Evolutionary conservation across 1,140 invertebrate species (phyloP).

Genomic region (Paramacrobiotus metropolitanus): DNA sequence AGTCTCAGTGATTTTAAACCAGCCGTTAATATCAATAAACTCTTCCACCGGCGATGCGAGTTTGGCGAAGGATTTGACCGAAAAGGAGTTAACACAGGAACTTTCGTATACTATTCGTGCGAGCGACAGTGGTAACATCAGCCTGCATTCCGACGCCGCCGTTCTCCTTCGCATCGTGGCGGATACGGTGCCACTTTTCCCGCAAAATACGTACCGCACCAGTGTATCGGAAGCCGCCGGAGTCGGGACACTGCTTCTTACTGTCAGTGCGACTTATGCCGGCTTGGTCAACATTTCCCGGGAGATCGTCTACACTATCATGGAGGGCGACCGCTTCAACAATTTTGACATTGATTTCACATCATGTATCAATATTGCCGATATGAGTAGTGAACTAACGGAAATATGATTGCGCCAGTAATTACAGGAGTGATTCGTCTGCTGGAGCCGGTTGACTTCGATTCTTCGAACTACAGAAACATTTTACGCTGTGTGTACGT

Average conservation of each 20-base stretch:
- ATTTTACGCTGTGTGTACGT: neutral
- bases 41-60: too few relatives aligned
- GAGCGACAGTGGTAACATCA: neutral
- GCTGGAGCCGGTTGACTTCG: neutral
- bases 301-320: neutral
- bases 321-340: neutral
- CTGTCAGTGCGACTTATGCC: neutral
- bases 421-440: neutral
- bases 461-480: neutral
- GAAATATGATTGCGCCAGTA: neutral
- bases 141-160: neutral
- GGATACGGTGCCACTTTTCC: neutral
- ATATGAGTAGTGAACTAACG: neutral
- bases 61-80: too few relatives aligned
- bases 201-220: neutral
- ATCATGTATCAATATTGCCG: too few relatives aligned
- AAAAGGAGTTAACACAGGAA: too few relatives aligned
- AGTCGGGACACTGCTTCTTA: neutral
- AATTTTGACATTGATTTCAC: neutral
- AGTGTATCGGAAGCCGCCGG: neutral
- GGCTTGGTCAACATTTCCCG: neutral
- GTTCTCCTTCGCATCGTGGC: neutral
- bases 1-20: too few relatives aligned
- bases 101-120: neutral
- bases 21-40: too few relatives aligned